Evolutionary conservation across 2,888 invertebrate genomes (phyloP).

Genomic region (Sarcophaga caerulescens): DNA sequence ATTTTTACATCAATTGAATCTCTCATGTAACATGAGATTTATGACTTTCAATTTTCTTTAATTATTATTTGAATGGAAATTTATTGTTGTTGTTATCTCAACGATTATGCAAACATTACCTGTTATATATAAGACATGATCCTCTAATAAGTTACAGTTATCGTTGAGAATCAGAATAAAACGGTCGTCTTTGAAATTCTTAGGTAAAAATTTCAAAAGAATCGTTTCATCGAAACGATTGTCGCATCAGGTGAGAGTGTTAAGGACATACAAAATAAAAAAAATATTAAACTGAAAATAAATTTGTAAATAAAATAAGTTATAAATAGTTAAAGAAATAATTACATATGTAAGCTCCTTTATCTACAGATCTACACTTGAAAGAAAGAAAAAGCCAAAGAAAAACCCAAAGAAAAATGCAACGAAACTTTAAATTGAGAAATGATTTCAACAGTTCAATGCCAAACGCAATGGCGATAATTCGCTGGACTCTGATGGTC

Average conservation of each 20-base stretch:
- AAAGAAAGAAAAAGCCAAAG: constrained; percentile 33
- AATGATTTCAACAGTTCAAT: constrained; percentile 21
- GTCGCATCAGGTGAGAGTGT: constrained; percentile 21
- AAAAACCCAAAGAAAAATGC: too few relatives aligned
- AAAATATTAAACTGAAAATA: too few relatives aligned
- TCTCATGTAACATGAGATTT: neutral
- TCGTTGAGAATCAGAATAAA: constrained; percentile 47
- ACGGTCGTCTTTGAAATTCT: constrained; percentile 21
- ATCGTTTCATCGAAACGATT: neutral
- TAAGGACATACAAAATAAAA: too few relatives aligned
- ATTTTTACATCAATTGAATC: neutral
- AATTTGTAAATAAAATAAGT: too few relatives aligned
- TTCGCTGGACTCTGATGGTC: constrained; percentile 26
- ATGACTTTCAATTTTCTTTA: neutral
- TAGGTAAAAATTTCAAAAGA: constrained; percentile 6
- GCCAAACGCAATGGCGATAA: constrained; percentile 6
- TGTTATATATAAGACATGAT: constrained; percentile 6
- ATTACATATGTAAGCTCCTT: too few relatives aligned
- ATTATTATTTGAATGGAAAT: constrained; percentile 6
- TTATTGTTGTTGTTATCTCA: neutral
- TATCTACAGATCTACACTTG: neutral
- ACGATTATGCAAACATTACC: neutral
- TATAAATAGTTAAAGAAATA: too few relatives aligned
- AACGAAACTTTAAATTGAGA: constrained; percentile 16
- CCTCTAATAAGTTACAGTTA: constrained; percentile 42